phyloP scores from a whole-genome alignment of 2,113 vertebrate genomes.

The Lynx canadensis region DNA sequence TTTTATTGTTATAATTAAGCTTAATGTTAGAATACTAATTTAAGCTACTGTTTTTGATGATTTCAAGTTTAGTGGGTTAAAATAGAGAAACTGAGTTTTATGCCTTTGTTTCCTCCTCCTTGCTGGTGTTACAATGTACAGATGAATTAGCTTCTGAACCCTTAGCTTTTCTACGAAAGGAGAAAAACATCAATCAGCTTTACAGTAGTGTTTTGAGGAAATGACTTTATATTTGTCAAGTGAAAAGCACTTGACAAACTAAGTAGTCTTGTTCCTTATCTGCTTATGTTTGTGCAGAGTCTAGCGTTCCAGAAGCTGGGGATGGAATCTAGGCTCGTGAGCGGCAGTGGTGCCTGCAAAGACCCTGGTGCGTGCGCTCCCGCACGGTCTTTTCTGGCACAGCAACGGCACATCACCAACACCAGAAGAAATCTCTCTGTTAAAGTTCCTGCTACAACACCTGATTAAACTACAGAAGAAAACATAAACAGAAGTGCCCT shows the following conservation, averaged over 20 bases:
- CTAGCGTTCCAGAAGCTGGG: conserved; percentile 95
- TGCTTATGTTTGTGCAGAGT: conserved; percentile 86
- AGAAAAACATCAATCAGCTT: background rate
- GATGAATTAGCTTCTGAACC: background rate
- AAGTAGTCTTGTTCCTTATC: background rate
- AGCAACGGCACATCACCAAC: conserved; percentile 95
- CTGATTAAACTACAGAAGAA: conserved; percentile 87
- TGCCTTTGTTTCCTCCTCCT: background rate
- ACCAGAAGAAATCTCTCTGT: conserved; percentile 90
- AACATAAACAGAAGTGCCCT: conserved; percentile 87
- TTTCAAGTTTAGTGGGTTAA: background rate
- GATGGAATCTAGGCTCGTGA: conserved; percentile 92
- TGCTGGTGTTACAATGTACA: background rate
- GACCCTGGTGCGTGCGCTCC: conserved; percentile 79
- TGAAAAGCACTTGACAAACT: conserved; percentile 6
- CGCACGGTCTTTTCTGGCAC: conserved; percentile 93
- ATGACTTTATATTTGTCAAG: background rate
- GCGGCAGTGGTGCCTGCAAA: conserved; percentile 79
- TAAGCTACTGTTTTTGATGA: conserved; percentile 23
- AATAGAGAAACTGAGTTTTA: conserved; percentile 16
- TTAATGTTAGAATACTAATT: conserved; percentile 13
- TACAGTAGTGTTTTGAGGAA: background rate
- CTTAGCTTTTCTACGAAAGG: background rate
- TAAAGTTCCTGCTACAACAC: conserved; percentile 87
- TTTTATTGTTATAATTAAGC: background rate